Evolutionary conservation across 2,113 vertebrate genomes (phyloP).

Genomic region (Bostrychus sinensis): DNA sequence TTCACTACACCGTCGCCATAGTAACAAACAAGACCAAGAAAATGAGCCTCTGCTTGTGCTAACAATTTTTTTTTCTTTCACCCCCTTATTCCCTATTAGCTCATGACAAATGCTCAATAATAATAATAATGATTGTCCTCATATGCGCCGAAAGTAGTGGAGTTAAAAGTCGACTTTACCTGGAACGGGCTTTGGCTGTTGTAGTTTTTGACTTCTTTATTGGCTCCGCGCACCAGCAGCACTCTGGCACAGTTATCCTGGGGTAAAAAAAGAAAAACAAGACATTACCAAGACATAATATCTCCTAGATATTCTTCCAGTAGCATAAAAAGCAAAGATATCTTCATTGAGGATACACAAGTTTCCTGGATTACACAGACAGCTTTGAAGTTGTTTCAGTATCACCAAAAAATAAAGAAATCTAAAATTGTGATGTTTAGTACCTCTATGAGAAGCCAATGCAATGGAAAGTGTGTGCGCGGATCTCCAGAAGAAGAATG

Average conservation of each 20-base stretch:
- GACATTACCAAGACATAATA: too few relatives aligned
- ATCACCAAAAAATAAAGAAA: too few relatives aligned
- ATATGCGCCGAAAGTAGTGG: too few relatives aligned
- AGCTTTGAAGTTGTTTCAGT: too few relatives aligned
- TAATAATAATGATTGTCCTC: too few relatives aligned
- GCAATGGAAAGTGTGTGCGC: conserved; percentile 51
- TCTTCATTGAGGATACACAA: too few relatives aligned
- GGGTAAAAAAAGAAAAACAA: not conserved
- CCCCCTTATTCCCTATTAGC: too few relatives aligned
- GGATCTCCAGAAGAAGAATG: conserved; percentile 30
- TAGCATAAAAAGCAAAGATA: too few relatives aligned
- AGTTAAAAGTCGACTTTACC: conserved; percentile 75
- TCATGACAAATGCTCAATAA: not conserved
- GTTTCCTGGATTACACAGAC: too few relatives aligned
- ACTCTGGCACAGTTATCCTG: conserved; percentile 94
- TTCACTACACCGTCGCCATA: conserved; percentile 48
- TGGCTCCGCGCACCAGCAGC: conserved; percentile 89
- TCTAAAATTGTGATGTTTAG: conserved; percentile 16
- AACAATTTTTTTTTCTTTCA: too few relatives aligned
- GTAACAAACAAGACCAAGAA: too few relatives aligned
- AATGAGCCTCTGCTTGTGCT: not conserved
- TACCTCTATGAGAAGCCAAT: conserved; percentile 44
- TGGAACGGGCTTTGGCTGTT: conserved; percentile 96
- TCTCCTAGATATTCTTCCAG: too few relatives aligned
- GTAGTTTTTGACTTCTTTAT: conserved; percentile 95